Percentiles rank a stretch among this genome's conserved stretches.
phyloP scores from a whole-genome alignment of 2,888 invertebrate species.

The Oscheius sp. region DNA sequence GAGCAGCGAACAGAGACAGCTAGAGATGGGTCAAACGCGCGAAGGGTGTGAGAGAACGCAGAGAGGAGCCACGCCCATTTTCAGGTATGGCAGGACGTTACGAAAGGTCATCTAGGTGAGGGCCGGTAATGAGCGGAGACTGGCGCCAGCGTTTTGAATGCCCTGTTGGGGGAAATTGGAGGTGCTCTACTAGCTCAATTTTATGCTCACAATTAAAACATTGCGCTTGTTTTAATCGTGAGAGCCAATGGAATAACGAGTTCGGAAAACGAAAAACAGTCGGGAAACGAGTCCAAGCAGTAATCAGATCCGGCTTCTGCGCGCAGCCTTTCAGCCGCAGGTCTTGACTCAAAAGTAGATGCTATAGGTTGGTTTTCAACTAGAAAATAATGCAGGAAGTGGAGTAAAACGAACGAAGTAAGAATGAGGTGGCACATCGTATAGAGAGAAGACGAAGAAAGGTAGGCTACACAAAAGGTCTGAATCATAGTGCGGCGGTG shows the following conservation, averaged over 20 bases:
- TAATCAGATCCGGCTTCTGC: conserved; percentile 27
- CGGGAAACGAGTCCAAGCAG: conserved; percentile 28
- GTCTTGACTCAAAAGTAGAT: neutral
- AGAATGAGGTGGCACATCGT: too few relatives aligned
- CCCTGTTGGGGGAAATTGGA: conserved; percentile 13
- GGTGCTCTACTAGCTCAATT: neutral
- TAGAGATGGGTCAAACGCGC: conserved; percentile 32
- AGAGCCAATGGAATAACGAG: conserved; percentile 12
- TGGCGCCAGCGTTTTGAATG: conserved; percentile 25
- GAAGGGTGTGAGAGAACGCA: conserved; percentile 32
- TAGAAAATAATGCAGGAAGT: too few relatives aligned
- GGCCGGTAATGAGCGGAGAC: conserved; percentile 30
- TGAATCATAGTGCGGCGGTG: too few relatives aligned
- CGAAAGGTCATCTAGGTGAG: conserved; percentile 45
- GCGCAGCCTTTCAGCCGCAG: neutral
- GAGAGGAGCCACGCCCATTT: conserved; percentile 35
- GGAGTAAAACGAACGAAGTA: too few relatives aligned
- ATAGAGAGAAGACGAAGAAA: too few relatives aligned
- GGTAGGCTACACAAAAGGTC: too few relatives aligned
- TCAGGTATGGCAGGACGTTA: conserved; percentile 34
- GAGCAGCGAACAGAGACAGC: conserved; percentile 9
- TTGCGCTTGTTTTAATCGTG: neutral
- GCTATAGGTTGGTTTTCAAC: too few relatives aligned
- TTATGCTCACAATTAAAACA: neutral
- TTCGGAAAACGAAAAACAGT: conserved; percentile 24